These are phyloP conservation scores for Urocyon cinereoargenteus DNA, from an alignment of 2,797 vertebrate genomes.

Conservation along the genomic window DNA sequence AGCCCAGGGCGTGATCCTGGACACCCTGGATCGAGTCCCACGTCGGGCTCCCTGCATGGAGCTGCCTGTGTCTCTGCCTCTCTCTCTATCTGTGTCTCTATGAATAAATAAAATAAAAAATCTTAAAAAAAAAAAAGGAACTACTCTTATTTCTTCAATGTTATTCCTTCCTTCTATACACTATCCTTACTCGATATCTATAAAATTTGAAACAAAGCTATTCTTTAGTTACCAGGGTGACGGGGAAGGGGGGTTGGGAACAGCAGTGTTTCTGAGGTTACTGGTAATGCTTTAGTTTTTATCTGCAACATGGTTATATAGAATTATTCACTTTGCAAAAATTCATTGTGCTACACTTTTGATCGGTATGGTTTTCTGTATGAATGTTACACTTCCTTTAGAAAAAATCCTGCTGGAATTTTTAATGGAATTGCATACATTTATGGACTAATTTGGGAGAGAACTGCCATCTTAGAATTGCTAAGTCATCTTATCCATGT, in stretches of 20 bases:
- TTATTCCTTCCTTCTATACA: neutral
- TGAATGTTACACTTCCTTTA: neutral
- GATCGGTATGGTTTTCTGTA: neutral
- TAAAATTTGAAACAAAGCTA: neutral
- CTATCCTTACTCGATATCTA: neutral
- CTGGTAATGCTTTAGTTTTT: neutral
- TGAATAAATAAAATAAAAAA: no score
- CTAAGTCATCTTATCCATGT: neutral
- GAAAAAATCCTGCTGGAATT: neutral
- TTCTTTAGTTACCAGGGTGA: neutral
- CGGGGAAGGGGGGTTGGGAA: neutral
- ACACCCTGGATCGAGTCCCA: no score
- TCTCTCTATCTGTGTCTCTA: no score
- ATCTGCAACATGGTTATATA: neutral
- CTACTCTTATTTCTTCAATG: constrained; percentile 48
- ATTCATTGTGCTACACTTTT: neutral
- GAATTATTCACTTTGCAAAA: constrained; percentile 34
- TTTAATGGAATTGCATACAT: neutral
- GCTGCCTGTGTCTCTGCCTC: no score
- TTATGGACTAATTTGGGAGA: neutral
- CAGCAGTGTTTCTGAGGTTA: neutral
- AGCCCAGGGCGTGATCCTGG: no score
- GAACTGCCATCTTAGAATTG: neutral
- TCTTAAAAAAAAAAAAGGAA: neutral
- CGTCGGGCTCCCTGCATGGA: no score